Base-by-base conservation (phyloP, 1,140 invertebrate species). In the Neotoxoptera formosana region DNA sequence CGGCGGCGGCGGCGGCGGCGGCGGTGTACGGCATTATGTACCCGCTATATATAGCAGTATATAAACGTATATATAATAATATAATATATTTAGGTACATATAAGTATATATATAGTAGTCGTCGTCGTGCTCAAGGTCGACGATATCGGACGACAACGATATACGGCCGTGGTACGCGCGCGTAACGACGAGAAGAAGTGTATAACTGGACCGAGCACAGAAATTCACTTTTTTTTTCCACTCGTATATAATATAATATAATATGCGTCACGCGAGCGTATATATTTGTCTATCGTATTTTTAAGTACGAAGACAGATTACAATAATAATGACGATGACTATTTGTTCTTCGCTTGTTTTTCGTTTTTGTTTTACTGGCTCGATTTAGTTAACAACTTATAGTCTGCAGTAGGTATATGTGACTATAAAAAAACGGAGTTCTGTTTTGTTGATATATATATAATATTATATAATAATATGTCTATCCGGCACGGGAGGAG, bases 201-300 rank as follows among this genome's bases (percentile, higher is more conserved):
- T 51, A 21, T 34, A 88, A 51, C 47, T 34, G 48, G 87, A 51
- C 30, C 87, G 23, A 41, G 47, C 3, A 34, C n/a, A 51, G 8
- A 88, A 89, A 89, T 89, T 89, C n/a, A 53, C 87, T 56, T 41
- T 89, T 88, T 89, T 88, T 89, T 21, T n/a, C 1, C 41, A 6
- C 20, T 25, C 8, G 21, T 8, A 36, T 81, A 41, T n/a, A n/a
- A n/a, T n/a, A n/a, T n/a, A n/a, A n/a, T 87, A 87, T 30, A 87
- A 41, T 41, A 41, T 41, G 4, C 41, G 41, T 41, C 48, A 14
- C 83, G 17, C 76, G n/a, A n/a, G 11, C 2, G 84, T 86, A 86
- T 87, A 3, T 86, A 84, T n/a, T n/a, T 81, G 17, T 81, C 21
- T 83, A 36, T 84, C 9, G 4, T 41, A 41, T 4, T 41, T 36